Percentiles rank a stretch among this genome's conserved stretches.
phyloP scores from a whole-genome alignment of 2,113 vertebrate species.

The Cololabis saira region DNA sequence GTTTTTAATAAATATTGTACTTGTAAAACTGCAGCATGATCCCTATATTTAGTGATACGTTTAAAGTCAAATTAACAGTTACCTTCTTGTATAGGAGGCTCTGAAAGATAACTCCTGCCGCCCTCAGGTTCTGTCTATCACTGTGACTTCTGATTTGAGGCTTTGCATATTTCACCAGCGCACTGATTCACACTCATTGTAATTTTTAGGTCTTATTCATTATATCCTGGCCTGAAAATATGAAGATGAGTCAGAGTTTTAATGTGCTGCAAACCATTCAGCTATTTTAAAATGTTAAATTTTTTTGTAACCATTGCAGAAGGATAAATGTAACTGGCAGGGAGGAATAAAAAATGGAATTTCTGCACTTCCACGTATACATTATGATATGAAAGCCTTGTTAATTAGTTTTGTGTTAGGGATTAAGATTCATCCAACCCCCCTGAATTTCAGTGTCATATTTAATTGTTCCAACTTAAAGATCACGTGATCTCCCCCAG shows the following conservation, averaged over 20 bases:
- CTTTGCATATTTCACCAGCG: slow-evolving; percentile 13
- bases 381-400: neutral
- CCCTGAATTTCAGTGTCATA: neutral
- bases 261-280: neutral
- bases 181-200: slow-evolving; percentile 6
- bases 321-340: neutral
- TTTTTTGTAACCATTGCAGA: slow-evolving; percentile 2
- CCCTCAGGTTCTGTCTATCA: slow-evolving; percentile 41
- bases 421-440: neutral
- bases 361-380: neutral
- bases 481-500: neutral
- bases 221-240: slow-evolving; percentile 25
- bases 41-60: slow-evolving; percentile 23
- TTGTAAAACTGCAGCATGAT: slow-evolving; percentile 50
- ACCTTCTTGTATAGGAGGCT: slow-evolving; percentile 26
- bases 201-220: slow-evolving; percentile 24
- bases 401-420: neutral
- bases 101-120: slow-evolving; percentile 23
- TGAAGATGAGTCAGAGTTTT: slow-evolving; percentile 36
- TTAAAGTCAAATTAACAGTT: slow-evolving; percentile 35
- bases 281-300: slow-evolving; percentile 14
- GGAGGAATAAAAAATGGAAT: neutral
- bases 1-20: slow-evolving; percentile 38
- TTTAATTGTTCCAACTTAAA: neutral
- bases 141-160: slow-evolving; percentile 31